Base-by-base conservation (phyloP, 2,888 invertebrate species). In the Tetragonisca angustula region DNA sequence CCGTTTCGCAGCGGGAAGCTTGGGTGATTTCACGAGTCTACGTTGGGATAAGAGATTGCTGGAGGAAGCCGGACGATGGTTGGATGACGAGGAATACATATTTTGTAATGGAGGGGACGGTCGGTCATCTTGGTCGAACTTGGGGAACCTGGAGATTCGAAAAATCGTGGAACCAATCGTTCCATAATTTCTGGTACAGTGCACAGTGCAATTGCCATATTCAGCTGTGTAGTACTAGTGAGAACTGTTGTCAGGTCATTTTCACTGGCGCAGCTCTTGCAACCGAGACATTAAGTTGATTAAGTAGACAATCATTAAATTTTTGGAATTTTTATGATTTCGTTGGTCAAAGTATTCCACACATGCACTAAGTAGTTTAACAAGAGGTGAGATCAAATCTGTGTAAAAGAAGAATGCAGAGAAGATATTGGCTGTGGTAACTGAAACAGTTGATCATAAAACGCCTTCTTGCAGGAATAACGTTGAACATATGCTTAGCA, bases 161-260 rank as follows among this genome's bases (percentile, higher is more conserved):
- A 1, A 43, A 43, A 43, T 43, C 9, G 43, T 43, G 43, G 43
- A 43, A 11, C 1, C 43, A 43, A 43, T 9, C 36, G 36, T 36
- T 32, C 4, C 4, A 32, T 32, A 4, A 32, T 32, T 32, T 32
- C 32, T 32, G 4, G 32, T 32, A 32, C 4, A 4, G 32, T 4
- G 32, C 32, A 32, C 4, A 32, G 1, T 11, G 94, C 98, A 50
- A 97, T 99, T 59, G 95, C 96, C 17, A 75, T 94, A 0, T 80
- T 96, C 27, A 96, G 95, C 71, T 88, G 92, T 24, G 89, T 91
- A 4, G 95, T 95, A 94, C 88, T 95, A 6, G 65, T 94, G 15
- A 92, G 94, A 79, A 87, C 91, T 36, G 6, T 89, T 0, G 27
- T n/a, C 11, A 83, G 68, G 36, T 89, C 88, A 27, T 71, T 82